A percentile compares a stretch with the other conserved stretches of the same genome.
Conservation (phyloP, 2,888 invertebrate species). For the Eilema griseolum region DNA sequence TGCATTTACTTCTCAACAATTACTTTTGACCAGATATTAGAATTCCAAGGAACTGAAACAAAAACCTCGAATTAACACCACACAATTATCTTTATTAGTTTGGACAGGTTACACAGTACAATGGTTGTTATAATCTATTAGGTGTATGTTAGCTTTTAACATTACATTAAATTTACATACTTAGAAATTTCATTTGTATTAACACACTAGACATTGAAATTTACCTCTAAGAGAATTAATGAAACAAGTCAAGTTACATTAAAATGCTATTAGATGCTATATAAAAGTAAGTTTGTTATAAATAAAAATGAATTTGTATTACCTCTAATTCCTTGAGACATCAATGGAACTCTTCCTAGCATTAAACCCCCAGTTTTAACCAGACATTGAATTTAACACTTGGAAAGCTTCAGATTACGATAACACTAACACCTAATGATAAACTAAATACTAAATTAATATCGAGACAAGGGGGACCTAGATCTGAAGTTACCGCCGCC, state of each 20-base stretch:
- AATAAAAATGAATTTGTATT: slow-evolving; percentile 54
- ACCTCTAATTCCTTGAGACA: slow-evolving; percentile 80
- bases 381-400: slow-evolving; percentile 83
- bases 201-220: slow-evolving; percentile 11
- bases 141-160: neutral
- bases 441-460: slow-evolving; percentile 82
- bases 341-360: slow-evolving; percentile 79
- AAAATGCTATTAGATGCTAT: slow-evolving; percentile 34
- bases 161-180: neutral
- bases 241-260: slow-evolving; percentile 42
- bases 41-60: slow-evolving; percentile 79
- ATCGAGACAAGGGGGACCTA: slow-evolving; percentile 82
- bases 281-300: slow-evolving; percentile 37
- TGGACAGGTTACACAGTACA: slow-evolving; percentile 7
- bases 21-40: slow-evolving; percentile 67
- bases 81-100: slow-evolving; percentile 9
- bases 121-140: slow-evolving; percentile 8
- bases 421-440: slow-evolving; percentile 84
- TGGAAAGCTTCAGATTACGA: slow-evolving; percentile 86
- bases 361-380: slow-evolving; percentile 82
- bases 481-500: slow-evolving; percentile 85
- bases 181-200: neutral
- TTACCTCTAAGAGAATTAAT: slow-evolving; percentile 14
- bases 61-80: slow-evolving; percentile 45
- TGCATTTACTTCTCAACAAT: slow-evolving; percentile 72